phyloP scores from a whole-genome alignment of 2,888 invertebrate genomes.

The Sicus ferrugineus region DNA sequence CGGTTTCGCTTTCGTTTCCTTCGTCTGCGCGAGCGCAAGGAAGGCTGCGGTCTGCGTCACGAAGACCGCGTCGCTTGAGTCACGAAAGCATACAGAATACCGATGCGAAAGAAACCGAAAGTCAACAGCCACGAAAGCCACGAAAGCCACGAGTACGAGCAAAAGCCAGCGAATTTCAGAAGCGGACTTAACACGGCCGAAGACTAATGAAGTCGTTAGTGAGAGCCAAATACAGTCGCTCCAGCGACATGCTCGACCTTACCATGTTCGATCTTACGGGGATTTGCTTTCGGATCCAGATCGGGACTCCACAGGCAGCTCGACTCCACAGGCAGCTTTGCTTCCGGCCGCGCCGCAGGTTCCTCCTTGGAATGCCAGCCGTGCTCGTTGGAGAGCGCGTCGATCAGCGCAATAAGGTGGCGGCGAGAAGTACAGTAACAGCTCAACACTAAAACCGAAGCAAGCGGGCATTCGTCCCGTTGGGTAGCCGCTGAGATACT shows the following conservation, averaged over 20 bases:
- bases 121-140: background rate
- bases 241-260: background rate
- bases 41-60: background rate
- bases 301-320: too few relatives aligned
- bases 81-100: background rate
- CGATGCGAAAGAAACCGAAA: background rate
- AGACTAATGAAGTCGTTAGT: background rate
- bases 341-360: too few relatives aligned
- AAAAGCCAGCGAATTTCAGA: background rate
- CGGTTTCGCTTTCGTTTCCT: conserved; percentile 9
- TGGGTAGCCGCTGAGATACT: conserved; percentile 48
- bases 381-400: too few relatives aligned
- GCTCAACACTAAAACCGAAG: too few relatives aligned
- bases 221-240: background rate
- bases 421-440: too few relatives aligned
- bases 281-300: too few relatives aligned
- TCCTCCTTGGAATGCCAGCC: too few relatives aligned
- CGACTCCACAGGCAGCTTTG: too few relatives aligned
- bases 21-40: conserved; percentile 5
- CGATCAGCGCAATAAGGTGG: too few relatives aligned
- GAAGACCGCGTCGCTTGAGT: conserved; percentile 21
- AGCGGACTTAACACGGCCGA: background rate
- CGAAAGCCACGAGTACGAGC: background rate
- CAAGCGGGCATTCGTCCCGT: conserved; percentile 45
- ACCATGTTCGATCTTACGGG: too few relatives aligned